Conservation (phyloP, 2,888 invertebrate species). For the Rhaphigaster nebulosa region DNA sequence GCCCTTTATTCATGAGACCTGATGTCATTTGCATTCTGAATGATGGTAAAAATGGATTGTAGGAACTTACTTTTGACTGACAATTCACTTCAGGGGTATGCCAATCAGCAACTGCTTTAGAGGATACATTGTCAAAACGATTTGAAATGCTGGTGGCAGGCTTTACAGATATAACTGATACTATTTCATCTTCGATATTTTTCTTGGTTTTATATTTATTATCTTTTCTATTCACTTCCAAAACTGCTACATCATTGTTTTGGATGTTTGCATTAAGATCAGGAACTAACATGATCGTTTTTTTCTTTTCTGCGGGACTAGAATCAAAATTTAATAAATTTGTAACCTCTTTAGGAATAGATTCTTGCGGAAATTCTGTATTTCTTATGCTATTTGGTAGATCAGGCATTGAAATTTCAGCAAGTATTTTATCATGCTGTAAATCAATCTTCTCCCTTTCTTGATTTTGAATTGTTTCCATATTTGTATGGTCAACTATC, state of each 20-base stretch:
- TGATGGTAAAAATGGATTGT: background rate
- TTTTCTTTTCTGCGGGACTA: background rate
- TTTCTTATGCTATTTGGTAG: background rate
- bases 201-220: background rate
- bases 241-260: background rate
- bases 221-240: background rate
- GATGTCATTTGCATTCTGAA: background rate
- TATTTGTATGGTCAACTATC: background rate
- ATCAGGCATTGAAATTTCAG: background rate
- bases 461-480: background rate
- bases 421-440: background rate
- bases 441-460: background rate
- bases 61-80: background rate
- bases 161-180: background rate
- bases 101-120: background rate
- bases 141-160: background rate
- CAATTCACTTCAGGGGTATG: background rate
- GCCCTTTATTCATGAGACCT: background rate
- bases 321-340: background rate
- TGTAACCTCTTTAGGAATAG: background rate
- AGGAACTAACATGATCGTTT: background rate
- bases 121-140: background rate
- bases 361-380: background rate
- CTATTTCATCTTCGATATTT: background rate
- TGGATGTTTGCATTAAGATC: background rate